Evolutionary conservation across 1,140 invertebrate species (phyloP), one percentile per base, ranked within the genome.

Genomic region (Cyphomyrmex costatus): DNA sequence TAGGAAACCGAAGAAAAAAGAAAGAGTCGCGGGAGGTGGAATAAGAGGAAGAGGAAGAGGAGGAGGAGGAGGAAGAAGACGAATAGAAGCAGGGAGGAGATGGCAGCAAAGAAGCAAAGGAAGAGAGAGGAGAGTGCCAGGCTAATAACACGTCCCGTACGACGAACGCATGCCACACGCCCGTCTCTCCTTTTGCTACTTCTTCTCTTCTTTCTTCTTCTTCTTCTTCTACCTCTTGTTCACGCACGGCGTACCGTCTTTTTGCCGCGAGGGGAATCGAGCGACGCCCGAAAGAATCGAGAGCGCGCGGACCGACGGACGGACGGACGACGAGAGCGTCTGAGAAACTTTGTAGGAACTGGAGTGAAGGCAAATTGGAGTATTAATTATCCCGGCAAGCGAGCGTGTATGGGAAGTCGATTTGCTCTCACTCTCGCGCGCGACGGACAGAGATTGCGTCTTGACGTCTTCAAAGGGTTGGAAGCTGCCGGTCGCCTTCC

Each of bases 131-230:
- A 87, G 90, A 83, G 86, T 91, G 90, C 88, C 90, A 86, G 56
- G 90, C 90, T 91, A 91, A 91, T 91, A 91, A 91, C 90, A 91
- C 90, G 90, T 91, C 90, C 90, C 90, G 88, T 91, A 91, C 90
- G 90, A 91, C 87, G 90, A 89, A 91, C 86, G 90, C 89, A 91
- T 87, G 89, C 90, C 89, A 90, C 90, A 91, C 90, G 89, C 90
- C 84, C 89, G 86, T 88, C 86, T 86, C 80, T 85, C 70, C 85
- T 87, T 86, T 80, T 74, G 74, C 88, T 68, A 66, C 60, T n/a
- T 84, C 77, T n/a, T 73, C 66, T 27, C 74, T 61, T 49, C 51
- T 68, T 19, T 61, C 80, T 87, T 86, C 65, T 53, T 71, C 27
- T 78, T 85, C 89, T 86, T 83, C 51, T 61, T 33, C 61, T 76